These are phyloP conservation scores for Pangasius macronema DNA, from an alignment of 2,797 vertebrate species.

Conservation along the genomic window DNA sequence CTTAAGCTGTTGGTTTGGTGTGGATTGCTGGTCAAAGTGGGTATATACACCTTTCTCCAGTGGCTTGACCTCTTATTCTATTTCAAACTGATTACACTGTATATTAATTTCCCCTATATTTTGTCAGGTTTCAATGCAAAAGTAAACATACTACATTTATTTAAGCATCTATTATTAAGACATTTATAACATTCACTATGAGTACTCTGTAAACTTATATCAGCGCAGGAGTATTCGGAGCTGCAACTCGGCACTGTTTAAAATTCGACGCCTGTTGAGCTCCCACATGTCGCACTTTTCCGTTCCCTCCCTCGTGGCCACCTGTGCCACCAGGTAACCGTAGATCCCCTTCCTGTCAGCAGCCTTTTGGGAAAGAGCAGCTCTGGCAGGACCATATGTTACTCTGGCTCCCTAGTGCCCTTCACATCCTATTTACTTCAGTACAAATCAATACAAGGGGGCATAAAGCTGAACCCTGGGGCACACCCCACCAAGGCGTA, in stretches of 20 bases:
- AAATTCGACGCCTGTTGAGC: conserved; percentile 38
- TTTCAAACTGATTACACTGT: neutral
- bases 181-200: neutral
- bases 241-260: conserved; percentile 18
- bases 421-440: conserved; percentile 28
- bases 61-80: neutral
- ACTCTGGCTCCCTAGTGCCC: conserved; percentile 30
- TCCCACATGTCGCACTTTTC: conserved; percentile 41
- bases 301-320: conserved; percentile 29
- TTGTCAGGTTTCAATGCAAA: neutral
- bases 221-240: neutral
- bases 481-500: conserved; percentile 26
- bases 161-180: neutral
- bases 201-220: neutral
- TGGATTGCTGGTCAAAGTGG: neutral
- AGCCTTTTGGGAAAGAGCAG: conserved; percentile 39
- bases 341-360: conserved; percentile 36
- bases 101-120: neutral
- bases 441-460: conserved; percentile 34
- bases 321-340: conserved; percentile 45
- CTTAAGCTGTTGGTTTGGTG: neutral
- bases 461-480: conserved; percentile 35
- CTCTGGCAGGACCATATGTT: conserved; percentile 57
- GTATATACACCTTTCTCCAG: neutral
- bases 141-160: neutral